Percentiles rank a stretch among this genome's conserved stretches.
phyloP scores from a whole-genome alignment of 30 jellyfish, hydroid and myxozoan species.

The Pelagia noctiluca region DNA sequence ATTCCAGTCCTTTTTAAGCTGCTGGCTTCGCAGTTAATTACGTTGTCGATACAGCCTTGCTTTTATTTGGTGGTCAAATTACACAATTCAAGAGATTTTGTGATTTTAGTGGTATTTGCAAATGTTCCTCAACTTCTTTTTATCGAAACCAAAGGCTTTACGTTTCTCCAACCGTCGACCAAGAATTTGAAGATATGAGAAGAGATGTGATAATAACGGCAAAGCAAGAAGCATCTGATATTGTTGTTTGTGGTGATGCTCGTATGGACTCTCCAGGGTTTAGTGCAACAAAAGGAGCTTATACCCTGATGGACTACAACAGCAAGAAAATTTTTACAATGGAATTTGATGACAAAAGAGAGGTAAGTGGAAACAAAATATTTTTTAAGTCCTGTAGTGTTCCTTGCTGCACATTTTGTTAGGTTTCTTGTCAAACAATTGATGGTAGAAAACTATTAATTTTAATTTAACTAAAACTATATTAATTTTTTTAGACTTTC shows the following conservation, averaged over 20 bases:
- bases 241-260: slow-evolving; percentile 25
- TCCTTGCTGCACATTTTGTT: too few species aligned
- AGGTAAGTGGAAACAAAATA: too few species aligned
- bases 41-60: slow-evolving; percentile 25
- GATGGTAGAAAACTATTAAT: neutral
- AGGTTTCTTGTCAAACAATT: too few species aligned
- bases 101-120: slow-evolving; percentile 7
- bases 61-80: slow-evolving; percentile 24
- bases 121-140: slow-evolving; percentile 1
- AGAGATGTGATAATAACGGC: neutral
- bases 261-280: slow-evolving; percentile 42
- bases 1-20: slow-evolving; percentile 33
- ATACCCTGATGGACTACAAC: slow-evolving; percentile 16
- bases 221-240: neutral
- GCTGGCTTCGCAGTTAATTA: slow-evolving; percentile 40
- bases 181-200: slow-evolving; percentile 7
- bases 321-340: slow-evolving; percentile 3
- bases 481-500: neutral
- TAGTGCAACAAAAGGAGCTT: slow-evolving; percentile 39
- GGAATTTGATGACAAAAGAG: slow-evolving; percentile 16
- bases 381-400: too few species aligned
- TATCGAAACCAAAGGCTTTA: slow-evolving; percentile 11
- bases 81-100: slow-evolving; percentile 3
- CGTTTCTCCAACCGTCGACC: slow-evolving; percentile 38
- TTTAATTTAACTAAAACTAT: neutral